Evolutionary conservation across 2,113 vertebrate species (phyloP).

Genomic region (Agelaius phoeniceus): DNA sequence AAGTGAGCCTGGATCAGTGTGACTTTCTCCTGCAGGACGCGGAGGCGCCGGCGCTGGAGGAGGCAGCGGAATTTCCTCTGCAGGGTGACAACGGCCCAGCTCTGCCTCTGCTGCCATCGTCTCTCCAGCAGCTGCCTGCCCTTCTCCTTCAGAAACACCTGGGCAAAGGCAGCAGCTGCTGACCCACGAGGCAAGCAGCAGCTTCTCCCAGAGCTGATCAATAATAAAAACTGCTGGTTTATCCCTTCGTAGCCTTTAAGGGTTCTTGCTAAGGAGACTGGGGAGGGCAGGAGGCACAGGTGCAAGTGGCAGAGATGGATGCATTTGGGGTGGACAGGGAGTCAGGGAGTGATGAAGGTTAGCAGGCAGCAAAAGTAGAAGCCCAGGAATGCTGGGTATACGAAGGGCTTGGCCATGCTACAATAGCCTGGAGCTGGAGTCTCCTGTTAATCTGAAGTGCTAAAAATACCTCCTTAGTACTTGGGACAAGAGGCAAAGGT

Average conservation of each 20-base stretch:
- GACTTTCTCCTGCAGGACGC: slow-evolving; percentile 82
- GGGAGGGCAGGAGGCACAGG: background rate
- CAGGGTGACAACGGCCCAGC: slow-evolving; percentile 84
- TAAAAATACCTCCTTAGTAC: background rate
- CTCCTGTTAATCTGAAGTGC: background rate
- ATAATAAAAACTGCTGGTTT: background rate
- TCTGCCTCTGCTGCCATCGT: slow-evolving; percentile 79
- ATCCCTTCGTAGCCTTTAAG: background rate
- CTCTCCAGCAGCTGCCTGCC: slow-evolving; percentile 81
- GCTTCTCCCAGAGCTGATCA: background rate
- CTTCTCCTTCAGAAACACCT: slow-evolving; percentile 88
- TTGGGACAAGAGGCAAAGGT: background rate
- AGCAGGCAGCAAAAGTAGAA: background rate
- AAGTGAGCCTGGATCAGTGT: slow-evolving; percentile 87
- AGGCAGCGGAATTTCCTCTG: slow-evolving; percentile 84
- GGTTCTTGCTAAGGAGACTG: background rate
- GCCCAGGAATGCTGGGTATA: background rate
- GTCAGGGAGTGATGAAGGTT: background rate
- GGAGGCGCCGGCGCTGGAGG: slow-evolving; percentile 79
- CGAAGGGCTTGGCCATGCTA: background rate
- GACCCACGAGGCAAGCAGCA: background rate
- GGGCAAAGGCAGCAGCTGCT: background rate
- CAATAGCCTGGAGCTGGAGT: background rate
- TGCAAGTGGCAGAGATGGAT: background rate
- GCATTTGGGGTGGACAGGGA: background rate